Evolutionary conservation across 2,888 invertebrate genomes (phyloP).

Genomic region (Ecdyonurus torrentis): DNA sequence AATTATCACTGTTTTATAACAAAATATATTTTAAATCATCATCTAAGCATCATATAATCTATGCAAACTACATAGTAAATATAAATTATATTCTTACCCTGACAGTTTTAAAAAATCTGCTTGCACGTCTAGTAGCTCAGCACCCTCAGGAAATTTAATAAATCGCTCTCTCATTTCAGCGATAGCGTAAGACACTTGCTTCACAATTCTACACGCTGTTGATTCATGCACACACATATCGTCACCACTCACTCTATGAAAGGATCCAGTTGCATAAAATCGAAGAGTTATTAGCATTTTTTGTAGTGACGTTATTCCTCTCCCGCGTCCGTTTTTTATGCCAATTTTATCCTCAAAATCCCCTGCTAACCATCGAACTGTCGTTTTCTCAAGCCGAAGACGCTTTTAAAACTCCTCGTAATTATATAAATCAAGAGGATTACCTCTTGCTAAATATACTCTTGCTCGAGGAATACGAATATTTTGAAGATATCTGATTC

Average conservation of each 20-base stretch:
- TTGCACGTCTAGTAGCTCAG: neutral
- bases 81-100: too few relatives aligned
- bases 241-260: neutral
- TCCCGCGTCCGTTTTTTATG: neutral
- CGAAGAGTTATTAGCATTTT: neutral
- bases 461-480: neutral
- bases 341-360: neutral
- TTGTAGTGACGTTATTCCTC: neutral
- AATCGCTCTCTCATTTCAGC: neutral
- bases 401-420: neutral
- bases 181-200: neutral
- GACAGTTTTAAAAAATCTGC: neutral
- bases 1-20: too few relatives aligned
- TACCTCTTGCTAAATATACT: neutral
- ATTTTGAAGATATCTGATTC: neutral
- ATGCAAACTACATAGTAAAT: too few relatives aligned
- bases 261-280: neutral
- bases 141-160: neutral
- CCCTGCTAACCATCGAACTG: neutral
- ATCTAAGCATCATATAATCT: too few relatives aligned
- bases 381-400: neutral
- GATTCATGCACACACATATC: neutral
- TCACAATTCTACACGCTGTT: neutral
- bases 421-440: neutral
- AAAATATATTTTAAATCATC: too few relatives aligned